Percentiles rank a stretch among this genome's conserved stretches.
Conservation (phyloP, 2,888 invertebrate genomes). For the Melitaea athalia region DNA sequence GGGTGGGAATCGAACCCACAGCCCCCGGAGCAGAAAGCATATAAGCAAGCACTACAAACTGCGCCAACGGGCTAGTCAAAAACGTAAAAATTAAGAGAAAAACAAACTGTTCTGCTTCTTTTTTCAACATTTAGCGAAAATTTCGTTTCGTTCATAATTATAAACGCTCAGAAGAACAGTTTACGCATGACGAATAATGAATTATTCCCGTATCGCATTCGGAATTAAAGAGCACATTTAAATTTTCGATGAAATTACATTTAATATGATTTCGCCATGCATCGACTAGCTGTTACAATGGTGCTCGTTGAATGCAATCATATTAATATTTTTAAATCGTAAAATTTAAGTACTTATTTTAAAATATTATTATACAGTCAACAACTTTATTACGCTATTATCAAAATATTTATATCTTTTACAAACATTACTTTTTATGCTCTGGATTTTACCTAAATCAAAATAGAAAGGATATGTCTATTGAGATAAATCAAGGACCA, state of each 20-base stretch:
- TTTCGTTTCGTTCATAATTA: constrained; percentile 3
- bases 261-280: constrained; percentile 24
- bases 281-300: constrained; percentile 18
- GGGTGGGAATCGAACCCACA: too few species aligned
- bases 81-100: background rate
- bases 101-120: background rate
- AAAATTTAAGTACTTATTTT: background rate
- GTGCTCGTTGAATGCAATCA: background rate
- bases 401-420: too few species aligned
- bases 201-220: constrained; percentile 25
- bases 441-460: too few species aligned
- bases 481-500: too few species aligned
- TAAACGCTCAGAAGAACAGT: constrained; percentile 17
- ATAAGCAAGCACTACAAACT: too few species aligned
- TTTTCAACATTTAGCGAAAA: background rate
- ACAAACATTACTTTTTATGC: too few species aligned
- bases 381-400: background rate
- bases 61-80: too few species aligned
- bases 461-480: too few species aligned
- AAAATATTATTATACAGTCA: background rate
- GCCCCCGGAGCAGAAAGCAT: too few species aligned
- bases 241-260: constrained; percentile 28
- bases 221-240: constrained; percentile 26
- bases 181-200: constrained; percentile 24
- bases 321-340: background rate